Evolutionary conservation across 2,113 vertebrate species (phyloP), one percentile per base, ranked within the genome.

Genomic region (Hiodon tergisus): DNA sequence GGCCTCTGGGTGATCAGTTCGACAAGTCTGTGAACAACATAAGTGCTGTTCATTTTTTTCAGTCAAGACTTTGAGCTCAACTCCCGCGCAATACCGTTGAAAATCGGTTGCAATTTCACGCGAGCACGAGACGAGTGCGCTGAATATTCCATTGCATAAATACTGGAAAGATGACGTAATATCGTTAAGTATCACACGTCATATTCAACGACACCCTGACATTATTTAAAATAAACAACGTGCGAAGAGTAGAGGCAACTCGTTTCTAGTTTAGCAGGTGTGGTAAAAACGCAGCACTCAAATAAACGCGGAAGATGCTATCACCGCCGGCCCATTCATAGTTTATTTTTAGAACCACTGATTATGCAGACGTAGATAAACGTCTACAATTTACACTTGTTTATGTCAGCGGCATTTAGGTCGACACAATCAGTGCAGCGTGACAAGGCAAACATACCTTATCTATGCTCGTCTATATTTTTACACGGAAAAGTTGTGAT

Each of bases 31-130:
- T 17, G 48, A 66, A 66, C 63, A 31, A 5, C 63, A 66, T 3
- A 66, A 66, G 63, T 66, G 63, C 63, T 66, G 63, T 60, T 54
- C 46, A 75, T 59, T 75, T 57, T 58, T 68, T 17, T 4, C 54
- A 2, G 55, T 57, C 13, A 75, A 68, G 31, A 57, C 46, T 14
- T 17, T 67, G 47, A 8, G 5, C 31, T 48, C 10, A 8, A 3
- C 31, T 48, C 10, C 31, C 46, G 61, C 17, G 16, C 63, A 66
- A 66, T 47, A 4, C 31, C 4, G 71, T 51, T 51, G 10, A 48
- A 48, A 50, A 14, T 47, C 63, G 52, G 17, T 4, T 48, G 16
- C 7, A 65, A n/a, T 46, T 47, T 7, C 9, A n/a, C 17, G 13
- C 46, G 13, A 66, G 8, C 10, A 5, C n/a, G 60, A 47, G 31